Evolutionary conservation across 2,797 vertebrate genomes (phyloP), one percentile per base, ranked within the genome.

Genomic region (Chaunax sp.): DNA sequence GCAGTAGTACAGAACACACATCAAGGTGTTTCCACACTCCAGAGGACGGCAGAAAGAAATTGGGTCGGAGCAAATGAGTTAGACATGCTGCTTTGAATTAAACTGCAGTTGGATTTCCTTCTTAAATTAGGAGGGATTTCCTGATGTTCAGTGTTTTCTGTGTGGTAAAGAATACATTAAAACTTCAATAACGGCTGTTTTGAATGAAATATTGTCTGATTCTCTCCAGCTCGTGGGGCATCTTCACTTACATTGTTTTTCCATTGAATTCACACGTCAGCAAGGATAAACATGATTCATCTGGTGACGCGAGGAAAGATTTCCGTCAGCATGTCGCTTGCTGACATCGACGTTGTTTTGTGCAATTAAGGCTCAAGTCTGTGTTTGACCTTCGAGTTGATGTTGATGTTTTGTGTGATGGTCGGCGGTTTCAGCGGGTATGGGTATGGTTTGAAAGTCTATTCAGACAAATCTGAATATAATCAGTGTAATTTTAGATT

Each of bases 41-140:
- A 26, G 55, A 69, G 54, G 33, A 19, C 57, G 1, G 61, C 44
- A 18, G 37, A 46, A 5, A 26, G 20, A 26, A 41, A 30, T 40
- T 1, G n/a, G 62, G 22, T 41, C 49, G 22, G 55, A 73, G 53
- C 37, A 64, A 14, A 11, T 8, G 5, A 64, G 60, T 53, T 47
- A 37, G 53, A 60, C 9, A 3, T 5, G 56, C 40, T 41, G 64
- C 74, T 72, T 69, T 72, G 66, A 80, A 69, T 80, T 74, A 83
- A 22, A 57, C 1, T 16, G 35, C 19, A 11, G 28, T 5, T 20
- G 56, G 50, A 43, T 20, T 55, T 62, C 50, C 44, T 43, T 20
- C 22, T 47, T n/a, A 28, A 62, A 56, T 56, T 37, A n/a, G 19
- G 28, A 56, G 47, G 69, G 67, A 69, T 65, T 77, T 68, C 70